These are phyloP conservation scores for Aeoliscus strigatus DNA, from an alignment of 2,797 vertebrate species.

Conservation along the genomic window DNA sequence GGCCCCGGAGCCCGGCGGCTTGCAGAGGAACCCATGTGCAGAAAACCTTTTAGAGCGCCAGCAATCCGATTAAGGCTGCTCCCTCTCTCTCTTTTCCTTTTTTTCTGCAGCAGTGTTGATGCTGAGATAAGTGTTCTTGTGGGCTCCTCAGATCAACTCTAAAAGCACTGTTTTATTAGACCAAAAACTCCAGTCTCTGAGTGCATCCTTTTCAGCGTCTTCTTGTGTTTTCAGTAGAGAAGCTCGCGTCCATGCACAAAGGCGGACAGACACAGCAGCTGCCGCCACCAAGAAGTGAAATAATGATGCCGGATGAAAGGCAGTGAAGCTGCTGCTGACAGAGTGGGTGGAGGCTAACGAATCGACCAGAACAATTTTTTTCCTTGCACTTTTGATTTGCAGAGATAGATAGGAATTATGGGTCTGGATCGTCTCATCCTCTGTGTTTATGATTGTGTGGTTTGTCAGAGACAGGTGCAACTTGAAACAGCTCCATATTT, in stretches of 20 bases:
- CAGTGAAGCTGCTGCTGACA: constrained; percentile 32
- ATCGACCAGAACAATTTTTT: constrained; percentile 23
- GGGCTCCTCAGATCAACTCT: constrained; percentile 60
- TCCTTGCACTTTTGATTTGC: constrained; percentile 50
- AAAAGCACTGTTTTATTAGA: constrained; percentile 69
- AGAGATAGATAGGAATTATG: constrained; percentile 44
- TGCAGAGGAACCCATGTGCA: constrained; percentile 60
- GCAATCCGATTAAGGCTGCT: constrained; percentile 68
- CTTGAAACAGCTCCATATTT: constrained; percentile 67
- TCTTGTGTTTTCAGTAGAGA: constrained; percentile 42
- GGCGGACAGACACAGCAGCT: constrained; percentile 12
- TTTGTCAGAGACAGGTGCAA: constrained; percentile 65
- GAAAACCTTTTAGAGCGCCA: constrained; percentile 67
- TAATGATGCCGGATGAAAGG: constrained; percentile 55
- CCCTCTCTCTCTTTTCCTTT: constrained; percentile 18
- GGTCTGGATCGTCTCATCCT: constrained; percentile 20
- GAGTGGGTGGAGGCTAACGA: constrained; percentile 49
- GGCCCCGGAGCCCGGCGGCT: constrained; percentile 45
- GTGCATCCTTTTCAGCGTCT: constrained; percentile 58
- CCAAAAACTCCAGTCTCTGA: constrained; percentile 60
- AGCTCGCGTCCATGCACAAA: constrained; percentile 1
- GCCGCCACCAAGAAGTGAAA: constrained; percentile 45
- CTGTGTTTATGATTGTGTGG: constrained; percentile 50
- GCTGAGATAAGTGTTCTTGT: constrained; percentile 64
- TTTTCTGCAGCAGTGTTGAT: constrained; percentile 57